phyloP scores from a whole-genome alignment of 2,888 invertebrate species.

The Synergus umbraculus region DNA sequence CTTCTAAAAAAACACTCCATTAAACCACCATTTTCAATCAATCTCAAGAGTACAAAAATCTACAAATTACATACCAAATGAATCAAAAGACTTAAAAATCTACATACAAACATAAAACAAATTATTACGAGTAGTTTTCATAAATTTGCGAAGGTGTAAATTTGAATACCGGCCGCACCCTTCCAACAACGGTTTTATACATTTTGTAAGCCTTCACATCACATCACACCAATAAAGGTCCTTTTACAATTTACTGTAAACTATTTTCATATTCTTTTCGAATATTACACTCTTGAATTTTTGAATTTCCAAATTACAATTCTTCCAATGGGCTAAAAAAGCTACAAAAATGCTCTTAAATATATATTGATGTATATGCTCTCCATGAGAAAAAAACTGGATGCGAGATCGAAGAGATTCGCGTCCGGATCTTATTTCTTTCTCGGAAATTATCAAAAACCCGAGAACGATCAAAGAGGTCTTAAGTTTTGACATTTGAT shows the following conservation, averaged over 20 bases:
- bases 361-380: too few relatives aligned
- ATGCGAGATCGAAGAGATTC: background rate
- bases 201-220: background rate
- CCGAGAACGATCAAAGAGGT: background rate
- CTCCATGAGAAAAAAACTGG: background rate
- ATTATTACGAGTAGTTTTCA: background rate
- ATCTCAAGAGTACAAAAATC: background rate
- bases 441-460: background rate
- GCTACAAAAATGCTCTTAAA: background rate
- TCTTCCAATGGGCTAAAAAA: background rate
- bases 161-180: conserved; percentile 36
- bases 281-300: background rate
- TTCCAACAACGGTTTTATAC: conserved; percentile 30
- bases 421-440: conserved; percentile 1
- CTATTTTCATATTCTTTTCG: background rate
- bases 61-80: background rate
- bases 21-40: background rate
- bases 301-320: background rate
- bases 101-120: background rate
- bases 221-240: background rate
- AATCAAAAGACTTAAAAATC: background rate
- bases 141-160: conserved; percentile 19
- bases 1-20: background rate
- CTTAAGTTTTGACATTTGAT: background rate
- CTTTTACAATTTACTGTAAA: background rate